Percentiles rank a stretch among this genome's conserved stretches.
Conservation (phyloP, 2,888 invertebrate genomes). For the Synanthedon vespiformis region DNA sequence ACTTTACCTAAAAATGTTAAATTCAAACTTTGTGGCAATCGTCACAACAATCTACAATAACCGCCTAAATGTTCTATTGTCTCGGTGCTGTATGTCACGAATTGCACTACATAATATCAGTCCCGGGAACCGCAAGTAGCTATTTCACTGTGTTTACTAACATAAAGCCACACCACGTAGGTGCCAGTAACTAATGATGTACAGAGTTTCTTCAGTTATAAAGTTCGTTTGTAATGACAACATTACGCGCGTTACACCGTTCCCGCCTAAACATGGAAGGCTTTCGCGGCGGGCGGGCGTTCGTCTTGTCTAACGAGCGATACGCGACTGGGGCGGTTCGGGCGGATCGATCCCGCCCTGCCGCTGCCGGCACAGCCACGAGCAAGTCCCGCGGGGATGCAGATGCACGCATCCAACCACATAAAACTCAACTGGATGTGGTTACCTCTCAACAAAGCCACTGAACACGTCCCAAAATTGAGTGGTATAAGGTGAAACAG, state of each 20-base stretch:
- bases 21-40: background rate
- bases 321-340: slow-evolving; percentile 50
- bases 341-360: slow-evolving; percentile 50
- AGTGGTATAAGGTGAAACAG: too few relatives aligned
- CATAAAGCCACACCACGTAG: background rate
- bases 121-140: background rate
- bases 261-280: slow-evolving; percentile 60
- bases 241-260: slow-evolving; percentile 14
- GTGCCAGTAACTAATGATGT: background rate
- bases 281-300: slow-evolving; percentile 30
- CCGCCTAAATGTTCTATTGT: too few relatives aligned
- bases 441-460: background rate
- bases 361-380: slow-evolving; percentile 24
- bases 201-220: background rate
- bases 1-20: background rate
- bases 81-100: background rate
- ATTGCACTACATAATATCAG: background rate
- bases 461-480: too few relatives aligned
- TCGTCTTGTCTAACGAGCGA: slow-evolving; percentile 30
- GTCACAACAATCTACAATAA: background rate
- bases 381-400: slow-evolving; percentile 61
- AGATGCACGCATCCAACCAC: slow-evolving; percentile 38
- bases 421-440: slow-evolving; percentile 22
- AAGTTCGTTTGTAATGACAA: background rate
- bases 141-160: background rate